Evolutionary conservation across 1,140 invertebrate species (phyloP).

Genomic region (Sarcophaga bullata): DNA sequence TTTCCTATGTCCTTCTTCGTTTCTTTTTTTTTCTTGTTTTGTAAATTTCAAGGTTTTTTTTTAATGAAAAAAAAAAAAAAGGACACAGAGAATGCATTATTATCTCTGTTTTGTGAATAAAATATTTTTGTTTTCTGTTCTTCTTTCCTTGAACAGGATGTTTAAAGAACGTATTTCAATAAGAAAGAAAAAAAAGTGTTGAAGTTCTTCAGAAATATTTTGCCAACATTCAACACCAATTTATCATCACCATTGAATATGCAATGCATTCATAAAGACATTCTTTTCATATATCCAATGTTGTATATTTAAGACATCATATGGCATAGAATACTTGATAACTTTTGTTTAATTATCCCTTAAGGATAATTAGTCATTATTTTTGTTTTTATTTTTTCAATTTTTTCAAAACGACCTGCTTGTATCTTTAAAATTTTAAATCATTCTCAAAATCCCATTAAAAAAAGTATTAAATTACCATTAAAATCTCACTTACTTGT

Average conservation of each 20-base stretch:
- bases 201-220: constrained; percentile 50
- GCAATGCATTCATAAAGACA: no score
- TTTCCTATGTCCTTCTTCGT: no score
- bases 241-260: neutral
- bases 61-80: no score
- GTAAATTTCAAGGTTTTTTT: no score
- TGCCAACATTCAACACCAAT: constrained; percentile 61
- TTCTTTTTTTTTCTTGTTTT: no score
- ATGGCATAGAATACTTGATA: no score
- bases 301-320: no score
- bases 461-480: constrained; percentile 36
- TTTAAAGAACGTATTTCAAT: neutral
- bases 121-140: no score
- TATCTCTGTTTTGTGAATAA: neutral
- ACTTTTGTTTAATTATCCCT: constrained; percentile 2
- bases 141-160: neutral
- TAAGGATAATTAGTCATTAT: constrained; percentile 39
- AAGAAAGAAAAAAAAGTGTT: neutral
- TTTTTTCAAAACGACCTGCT: neutral
- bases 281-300: neutral
- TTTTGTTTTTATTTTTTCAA: neutral
- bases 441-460: neutral
- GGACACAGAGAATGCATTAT: neutral
- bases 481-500: constrained; percentile 80
- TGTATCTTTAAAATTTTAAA: neutral